Percentiles rank a stretch among this genome's conserved stretches.
Evolutionary conservation across 1,140 invertebrate genomes (phyloP).

Genomic region (Hyles vespertilio): DNA sequence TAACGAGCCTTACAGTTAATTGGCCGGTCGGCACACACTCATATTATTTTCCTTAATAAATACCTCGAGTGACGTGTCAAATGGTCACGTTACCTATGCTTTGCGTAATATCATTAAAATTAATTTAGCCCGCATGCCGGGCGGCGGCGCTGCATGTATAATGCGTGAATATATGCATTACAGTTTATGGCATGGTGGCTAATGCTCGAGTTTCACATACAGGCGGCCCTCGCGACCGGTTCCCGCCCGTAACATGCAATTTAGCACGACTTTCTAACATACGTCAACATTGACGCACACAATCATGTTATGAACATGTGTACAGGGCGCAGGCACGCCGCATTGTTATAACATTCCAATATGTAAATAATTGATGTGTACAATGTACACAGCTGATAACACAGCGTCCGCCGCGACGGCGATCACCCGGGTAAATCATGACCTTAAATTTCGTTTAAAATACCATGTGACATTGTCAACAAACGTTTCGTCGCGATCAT

Average conservation of each 20-base stretch:
- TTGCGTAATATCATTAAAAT: slow-evolving; percentile 1
- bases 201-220: slow-evolving; percentile 28
- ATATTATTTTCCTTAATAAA: too few species aligned
- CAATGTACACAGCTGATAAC: slow-evolving; percentile 6
- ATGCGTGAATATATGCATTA: neutral
- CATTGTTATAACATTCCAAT: neutral
- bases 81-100: neutral
- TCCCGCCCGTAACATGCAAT: slow-evolving; percentile 27
- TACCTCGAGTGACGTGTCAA: too few species aligned
- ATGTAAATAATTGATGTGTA: slow-evolving; percentile 2
- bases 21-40: too few species aligned
- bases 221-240: slow-evolving; percentile 19
- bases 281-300: slow-evolving; percentile 1
- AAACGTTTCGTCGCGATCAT: neutral
- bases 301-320: too few species aligned
- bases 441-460: neutral
- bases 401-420: neutral
- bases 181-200: slow-evolving; percentile 18
- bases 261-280: slow-evolving; percentile 49
- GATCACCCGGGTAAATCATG: slow-evolving; percentile 1
- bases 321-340: neutral
- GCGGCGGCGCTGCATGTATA: neutral
- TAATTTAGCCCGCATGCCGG: slow-evolving; percentile 4
- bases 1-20: too few species aligned
- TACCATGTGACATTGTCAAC: neutral